Evolutionary conservation across 2,113 vertebrate species (phyloP).

Genomic region (Dromiciops gliroides): DNA sequence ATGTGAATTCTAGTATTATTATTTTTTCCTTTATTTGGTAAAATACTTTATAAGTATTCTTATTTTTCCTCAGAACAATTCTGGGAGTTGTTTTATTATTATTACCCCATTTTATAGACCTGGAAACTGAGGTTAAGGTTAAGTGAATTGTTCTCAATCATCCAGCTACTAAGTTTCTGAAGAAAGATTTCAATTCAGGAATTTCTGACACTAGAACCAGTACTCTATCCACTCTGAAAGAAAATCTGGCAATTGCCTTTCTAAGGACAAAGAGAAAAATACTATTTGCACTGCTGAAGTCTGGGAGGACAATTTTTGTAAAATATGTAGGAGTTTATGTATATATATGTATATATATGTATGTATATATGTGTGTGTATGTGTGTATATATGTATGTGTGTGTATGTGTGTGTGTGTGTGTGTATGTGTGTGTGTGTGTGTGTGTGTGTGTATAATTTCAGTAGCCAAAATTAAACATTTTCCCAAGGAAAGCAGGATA

Average conservation of each 20-base stretch:
- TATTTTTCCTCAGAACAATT: not conserved
- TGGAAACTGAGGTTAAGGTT: not conserved
- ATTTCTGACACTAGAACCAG: not conserved
- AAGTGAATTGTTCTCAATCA: not conserved
- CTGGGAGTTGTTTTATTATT: not conserved
- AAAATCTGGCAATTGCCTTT: conserved; percentile 3
- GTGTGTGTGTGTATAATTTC: no score
- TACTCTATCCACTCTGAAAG: not conserved
- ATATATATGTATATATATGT: no score
- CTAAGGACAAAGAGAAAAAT: conserved; percentile 46
- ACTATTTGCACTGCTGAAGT: conserved; percentile 38
- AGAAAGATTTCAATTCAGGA: not conserved
- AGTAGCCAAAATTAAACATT: not conserved
- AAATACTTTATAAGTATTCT: not conserved
- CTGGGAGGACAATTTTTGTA: conserved; percentile 4
- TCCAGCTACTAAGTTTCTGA: not conserved
- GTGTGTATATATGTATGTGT: no score
- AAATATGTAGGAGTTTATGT: conserved; percentile 8
- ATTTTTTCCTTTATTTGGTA: not conserved
- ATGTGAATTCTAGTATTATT: not conserved
- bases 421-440: no score
- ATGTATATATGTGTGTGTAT: no score
- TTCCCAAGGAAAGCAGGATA: conserved; percentile 42
- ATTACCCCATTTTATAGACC: not conserved
- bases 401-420: no score